Evolutionary conservation across 2,888 invertebrate species (phyloP), one percentile per base, ranked within the genome.

Genomic region (Tyria jacobaeae): DNA sequence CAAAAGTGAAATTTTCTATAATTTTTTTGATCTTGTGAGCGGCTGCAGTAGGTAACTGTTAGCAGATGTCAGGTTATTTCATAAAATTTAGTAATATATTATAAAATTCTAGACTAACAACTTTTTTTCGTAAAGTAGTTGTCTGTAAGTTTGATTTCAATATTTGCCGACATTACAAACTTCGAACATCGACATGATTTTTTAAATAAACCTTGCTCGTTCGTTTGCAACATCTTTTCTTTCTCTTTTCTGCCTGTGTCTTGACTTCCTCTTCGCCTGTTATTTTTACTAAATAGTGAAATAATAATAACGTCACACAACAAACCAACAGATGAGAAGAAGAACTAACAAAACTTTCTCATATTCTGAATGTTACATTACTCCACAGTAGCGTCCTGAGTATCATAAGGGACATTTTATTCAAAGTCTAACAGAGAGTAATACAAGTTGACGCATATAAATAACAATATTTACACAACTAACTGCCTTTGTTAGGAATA

Each of bases 401-500:
- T 31, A 31, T 31, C 7, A 31, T 7, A 7, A 31, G 27, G 7
- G 27, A 27, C 15, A 15, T 35, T 56, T 37, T 35, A 56, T 56
- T 34, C 37, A 35, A 56, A 48, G 15, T 24, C 31, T 21, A 31
- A 21, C 24, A 35, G 27, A 35, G n/a, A 21, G 24, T 56, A 47
- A 48, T 55, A 35, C 15, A 56, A 56, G 15, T 35, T 56, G 48
- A 56, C 48, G 37, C 37, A 56, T 56, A 56, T 35, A 56, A 48
- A 37, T 56, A 56, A 37, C 56, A 48, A 54, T 48, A 37, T 56
- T 48, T 48, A 35, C 56, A 35, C 7, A 0, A 17, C 17, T 2
- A 0, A 41, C 41, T 41, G 17, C 3, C 9, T 41, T 17, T 44
- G 21, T 44, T 7, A 41, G 1, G 10, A 41, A 10, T 17, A 17